phyloP scores from a whole-genome alignment of 2,888 invertebrate species.

The Patella depressa region DNA sequence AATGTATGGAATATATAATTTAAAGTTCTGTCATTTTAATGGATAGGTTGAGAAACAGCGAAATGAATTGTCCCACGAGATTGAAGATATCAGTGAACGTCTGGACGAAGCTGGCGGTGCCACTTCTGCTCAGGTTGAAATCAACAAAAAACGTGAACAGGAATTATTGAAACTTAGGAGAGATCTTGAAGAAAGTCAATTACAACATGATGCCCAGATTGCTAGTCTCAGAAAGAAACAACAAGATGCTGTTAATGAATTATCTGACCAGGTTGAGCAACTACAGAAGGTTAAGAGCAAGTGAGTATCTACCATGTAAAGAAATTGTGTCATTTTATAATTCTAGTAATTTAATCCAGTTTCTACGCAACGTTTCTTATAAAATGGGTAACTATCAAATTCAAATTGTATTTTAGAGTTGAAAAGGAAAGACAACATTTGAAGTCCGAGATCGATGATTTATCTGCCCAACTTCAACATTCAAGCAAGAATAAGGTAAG shows the following conservation, averaged over 20 bases:
- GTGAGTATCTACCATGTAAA: neutral
- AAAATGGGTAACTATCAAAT: too few species aligned
- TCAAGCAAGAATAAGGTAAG: conserved; percentile 96
- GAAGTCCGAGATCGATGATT: conserved; percentile 97
- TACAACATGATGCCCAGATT: neutral
- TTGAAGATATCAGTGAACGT: conserved; percentile 79
- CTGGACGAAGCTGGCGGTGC: conserved; percentile 97
- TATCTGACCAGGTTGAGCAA: conserved; percentile 1
- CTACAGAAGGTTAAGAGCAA: neutral
- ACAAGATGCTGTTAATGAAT: neutral
- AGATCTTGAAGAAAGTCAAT: neutral
- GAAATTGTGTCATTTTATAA: too few species aligned
- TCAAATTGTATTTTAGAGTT: conserved; percentile 75
- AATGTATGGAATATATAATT: too few species aligned
- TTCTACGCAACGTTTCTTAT: too few species aligned
- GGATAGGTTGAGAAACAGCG: conserved; percentile 86
- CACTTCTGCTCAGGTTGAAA: conserved; percentile 86
- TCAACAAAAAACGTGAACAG: conserved; percentile 83
- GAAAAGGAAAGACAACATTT: conserved; percentile 99
- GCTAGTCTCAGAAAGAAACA: neutral
- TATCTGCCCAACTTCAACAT: conserved; percentile 95
- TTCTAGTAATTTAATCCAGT: too few species aligned
- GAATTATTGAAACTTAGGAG: neutral
- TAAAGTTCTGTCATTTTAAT: too few species aligned
- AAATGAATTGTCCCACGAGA: conserved; percentile 93